These are phyloP conservation scores for Athene noctua DNA, from an alignment of 2,113 vertebrate species.

Conservation along the genomic window DNA sequence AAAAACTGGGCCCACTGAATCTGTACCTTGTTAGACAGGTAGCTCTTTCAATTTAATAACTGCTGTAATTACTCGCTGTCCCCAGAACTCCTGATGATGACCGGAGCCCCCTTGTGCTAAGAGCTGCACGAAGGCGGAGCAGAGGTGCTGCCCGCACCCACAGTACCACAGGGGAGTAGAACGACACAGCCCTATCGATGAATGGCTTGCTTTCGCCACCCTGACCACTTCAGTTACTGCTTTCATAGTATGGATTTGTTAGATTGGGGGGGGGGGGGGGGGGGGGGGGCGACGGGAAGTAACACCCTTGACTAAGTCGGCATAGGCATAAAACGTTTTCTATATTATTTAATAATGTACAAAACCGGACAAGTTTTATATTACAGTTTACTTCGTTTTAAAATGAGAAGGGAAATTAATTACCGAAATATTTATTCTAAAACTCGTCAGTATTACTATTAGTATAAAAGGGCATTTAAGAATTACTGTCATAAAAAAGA, in stretches of 20 bases:
- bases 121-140: not conserved
- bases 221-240: not conserved
- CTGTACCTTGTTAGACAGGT: not conserved
- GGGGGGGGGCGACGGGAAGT: no score
- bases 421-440: not conserved
- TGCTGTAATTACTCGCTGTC: not conserved
- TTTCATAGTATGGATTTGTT: not conserved
- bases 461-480: not conserved
- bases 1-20: not conserved
- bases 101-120: slow-evolving; percentile 25
- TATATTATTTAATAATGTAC: not conserved
- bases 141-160: not conserved
- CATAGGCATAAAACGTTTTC: not conserved
- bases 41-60: not conserved
- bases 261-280: no score
- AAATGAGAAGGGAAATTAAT: not conserved
- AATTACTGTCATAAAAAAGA: not conserved
- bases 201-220: not conserved
- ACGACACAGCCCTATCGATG: not conserved
- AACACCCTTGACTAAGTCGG: not conserved
- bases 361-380: not conserved
- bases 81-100: not conserved
- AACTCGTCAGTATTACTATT: not conserved
- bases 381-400: not conserved
- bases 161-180: not conserved